A percentile compares a stretch with the other conserved stretches of the same genome.
Evolutionary conservation across 1,140 invertebrate genomes (phyloP).

Genomic region (Ceratina japonica): DNA sequence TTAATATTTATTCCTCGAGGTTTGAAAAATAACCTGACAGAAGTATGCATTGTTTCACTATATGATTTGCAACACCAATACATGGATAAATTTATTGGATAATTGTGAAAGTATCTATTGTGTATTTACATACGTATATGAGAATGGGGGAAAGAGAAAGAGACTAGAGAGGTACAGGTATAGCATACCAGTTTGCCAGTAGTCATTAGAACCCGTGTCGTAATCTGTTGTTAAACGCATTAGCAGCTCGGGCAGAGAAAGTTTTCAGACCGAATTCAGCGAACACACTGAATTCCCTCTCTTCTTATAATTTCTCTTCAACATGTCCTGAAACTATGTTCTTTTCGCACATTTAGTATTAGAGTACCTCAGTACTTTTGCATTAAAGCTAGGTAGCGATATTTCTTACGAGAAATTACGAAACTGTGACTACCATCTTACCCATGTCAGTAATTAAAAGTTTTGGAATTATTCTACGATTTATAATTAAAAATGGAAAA

Average conservation of each 20-base stretch:
- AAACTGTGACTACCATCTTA: no score
- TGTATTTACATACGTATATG: not conserved
- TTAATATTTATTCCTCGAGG: no score
- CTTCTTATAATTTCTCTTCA: not conserved
- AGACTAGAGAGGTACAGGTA: constrained; percentile 28
- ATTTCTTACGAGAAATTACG: no score
- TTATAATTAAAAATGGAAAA: no score
- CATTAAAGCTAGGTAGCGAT: no score
- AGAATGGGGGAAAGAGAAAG: not conserved
- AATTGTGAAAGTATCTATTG: constrained; percentile 16
- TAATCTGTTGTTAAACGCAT: constrained; percentile 54
- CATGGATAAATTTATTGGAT: not conserved
- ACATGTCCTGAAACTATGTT: not conserved
- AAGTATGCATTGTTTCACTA: not conserved
- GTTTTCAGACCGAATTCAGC: constrained; percentile 45
- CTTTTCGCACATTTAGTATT: not conserved
- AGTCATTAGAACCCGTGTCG: constrained; percentile 57
- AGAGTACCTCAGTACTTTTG: not conserved
- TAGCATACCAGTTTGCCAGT: constrained; percentile 43
- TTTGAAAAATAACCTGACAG: not conserved
- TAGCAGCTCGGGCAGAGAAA: constrained; percentile 46
- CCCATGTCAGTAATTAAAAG: no score
- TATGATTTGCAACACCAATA: not conserved
- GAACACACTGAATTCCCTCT: constrained; percentile 27
- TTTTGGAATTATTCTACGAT: no score